A percentile compares a stretch with the other conserved stretches of the same genome.
Conservation (phyloP, 2,113 vertebrate genomes). For the Tichodroma muraria region DNA sequence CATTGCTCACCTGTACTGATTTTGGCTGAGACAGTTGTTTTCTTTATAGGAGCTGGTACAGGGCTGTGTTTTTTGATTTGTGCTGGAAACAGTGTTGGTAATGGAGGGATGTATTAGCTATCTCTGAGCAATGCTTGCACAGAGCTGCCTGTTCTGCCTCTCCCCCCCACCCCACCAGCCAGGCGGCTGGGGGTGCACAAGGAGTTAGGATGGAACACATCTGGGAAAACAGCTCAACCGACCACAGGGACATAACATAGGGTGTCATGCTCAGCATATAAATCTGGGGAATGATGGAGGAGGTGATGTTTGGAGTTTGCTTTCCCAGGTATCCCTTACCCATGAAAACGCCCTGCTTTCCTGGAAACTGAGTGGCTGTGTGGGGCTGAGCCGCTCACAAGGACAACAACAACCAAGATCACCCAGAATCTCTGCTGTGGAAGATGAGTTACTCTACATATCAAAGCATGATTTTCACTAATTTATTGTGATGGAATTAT, state of each 20-base stretch:
- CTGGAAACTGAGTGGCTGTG: not conserved
- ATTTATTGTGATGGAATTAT: not conserved
- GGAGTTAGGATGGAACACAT: not conserved
- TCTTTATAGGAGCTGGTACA: not conserved
- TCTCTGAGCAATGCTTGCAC: not conserved
- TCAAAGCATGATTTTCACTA: fast-evolving
- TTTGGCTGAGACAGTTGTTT: not conserved
- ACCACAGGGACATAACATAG: not conserved
- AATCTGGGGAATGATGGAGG: not conserved
- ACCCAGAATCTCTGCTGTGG: not conserved
- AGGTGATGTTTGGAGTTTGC: not conserved
- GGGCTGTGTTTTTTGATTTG: not conserved
- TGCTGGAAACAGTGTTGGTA: not conserved
- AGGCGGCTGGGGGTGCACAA: not conserved
- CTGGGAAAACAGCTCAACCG: not conserved
- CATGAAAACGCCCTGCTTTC: fast-evolving
- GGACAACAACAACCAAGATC: not conserved
- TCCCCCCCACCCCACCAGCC: fast-evolving
- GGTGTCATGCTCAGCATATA: not conserved
- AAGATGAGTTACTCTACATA: not conserved
- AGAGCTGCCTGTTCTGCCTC: not conserved
- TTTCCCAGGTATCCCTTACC: not conserved
- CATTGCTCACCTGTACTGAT: not conserved
- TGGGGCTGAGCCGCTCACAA: not conserved
- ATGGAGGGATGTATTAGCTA: not conserved